phyloP scores from a whole-genome alignment of 2,797 vertebrate genomes.

The Sparus aurata region DNA sequence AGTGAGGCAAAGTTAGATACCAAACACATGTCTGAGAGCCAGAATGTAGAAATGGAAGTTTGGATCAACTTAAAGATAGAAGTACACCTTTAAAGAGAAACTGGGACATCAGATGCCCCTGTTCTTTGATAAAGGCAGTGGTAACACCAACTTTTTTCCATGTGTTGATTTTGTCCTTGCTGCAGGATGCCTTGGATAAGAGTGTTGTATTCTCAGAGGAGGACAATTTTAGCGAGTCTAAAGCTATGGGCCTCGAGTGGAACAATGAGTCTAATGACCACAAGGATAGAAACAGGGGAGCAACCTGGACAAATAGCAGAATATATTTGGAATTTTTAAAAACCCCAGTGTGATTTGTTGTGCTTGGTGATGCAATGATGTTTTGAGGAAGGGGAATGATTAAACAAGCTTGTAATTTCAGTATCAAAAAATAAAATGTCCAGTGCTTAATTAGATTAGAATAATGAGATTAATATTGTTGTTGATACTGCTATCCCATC shows the following conservation, averaged over 20 bases:
- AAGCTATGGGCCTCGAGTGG: slow-evolving; percentile 62
- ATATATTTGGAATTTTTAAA: slow-evolving; percentile 47
- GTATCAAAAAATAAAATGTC: neutral
- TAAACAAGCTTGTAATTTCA: neutral
- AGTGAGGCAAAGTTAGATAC: slow-evolving; percentile 39
- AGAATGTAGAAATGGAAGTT: slow-evolving; percentile 45
- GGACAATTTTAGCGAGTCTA: slow-evolving; percentile 76
- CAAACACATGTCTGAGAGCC: slow-evolving; percentile 29
- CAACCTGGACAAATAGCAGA: slow-evolving; percentile 46
- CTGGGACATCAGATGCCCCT: slow-evolving; percentile 77
- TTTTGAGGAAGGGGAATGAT: slow-evolving; percentile 14
- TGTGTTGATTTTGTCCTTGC: slow-evolving; percentile 84
- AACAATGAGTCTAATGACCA: slow-evolving; percentile 72
- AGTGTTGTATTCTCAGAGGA: slow-evolving; percentile 74
- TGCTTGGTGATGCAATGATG: neutral
- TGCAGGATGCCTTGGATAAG: slow-evolving; percentile 76
- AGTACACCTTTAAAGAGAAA: slow-evolving; percentile 62
- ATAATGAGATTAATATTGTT: slow-evolving; percentile 1
- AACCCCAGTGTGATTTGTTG: slow-evolving; percentile 33
- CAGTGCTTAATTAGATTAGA: slow-evolving; percentile 5
- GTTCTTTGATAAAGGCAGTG: slow-evolving; percentile 66
- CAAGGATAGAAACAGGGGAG: slow-evolving; percentile 50
- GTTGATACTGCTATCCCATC: neutral
- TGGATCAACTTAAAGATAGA: slow-evolving; percentile 44
- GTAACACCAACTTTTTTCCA: slow-evolving; percentile 62